Evolutionary conservation across 2,113 vertebrate genomes (phyloP).

Genomic region (Anhinga anhinga): DNA sequence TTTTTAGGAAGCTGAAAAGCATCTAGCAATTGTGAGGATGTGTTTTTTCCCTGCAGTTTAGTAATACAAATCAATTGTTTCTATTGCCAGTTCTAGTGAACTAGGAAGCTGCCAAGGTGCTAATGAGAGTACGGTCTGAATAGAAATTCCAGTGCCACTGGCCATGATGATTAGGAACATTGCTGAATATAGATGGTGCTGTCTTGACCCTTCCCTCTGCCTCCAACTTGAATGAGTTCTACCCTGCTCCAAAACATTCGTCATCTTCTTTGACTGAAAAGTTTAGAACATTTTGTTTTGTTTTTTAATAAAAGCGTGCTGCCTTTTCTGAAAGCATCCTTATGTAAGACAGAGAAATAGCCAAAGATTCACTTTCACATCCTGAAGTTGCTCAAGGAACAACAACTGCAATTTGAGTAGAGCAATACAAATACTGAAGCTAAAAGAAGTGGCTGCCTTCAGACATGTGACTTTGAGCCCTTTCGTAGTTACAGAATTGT

Average conservation of each 20-base stretch:
- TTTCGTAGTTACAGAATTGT: not conserved
- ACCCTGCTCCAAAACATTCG: not conserved
- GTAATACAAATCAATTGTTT: conserved; percentile 33
- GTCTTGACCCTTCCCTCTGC: not conserved
- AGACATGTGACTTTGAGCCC: not conserved
- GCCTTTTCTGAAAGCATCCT: not conserved
- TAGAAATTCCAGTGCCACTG: not conserved
- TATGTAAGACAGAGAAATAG: not conserved
- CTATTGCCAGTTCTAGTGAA: conserved; percentile 3
- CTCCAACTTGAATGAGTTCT: not conserved
- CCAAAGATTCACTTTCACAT: not conserved
- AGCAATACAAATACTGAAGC: not conserved
- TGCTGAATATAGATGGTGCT: not conserved
- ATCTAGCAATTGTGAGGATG: not conserved
- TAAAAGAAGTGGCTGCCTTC: not conserved
- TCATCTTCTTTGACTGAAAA: not conserved
- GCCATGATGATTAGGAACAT: not conserved
- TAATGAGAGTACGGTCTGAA: conserved; percentile 9
- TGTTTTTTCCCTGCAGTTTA: not conserved
- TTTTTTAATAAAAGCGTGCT: not conserved
- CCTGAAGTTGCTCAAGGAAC: not conserved
- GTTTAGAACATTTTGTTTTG: not conserved
- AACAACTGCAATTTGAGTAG: not conserved
- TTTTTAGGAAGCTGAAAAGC: not conserved
- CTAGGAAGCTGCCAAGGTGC: conserved; percentile 19